A percentile compares a stretch with the other conserved stretches of the same genome.
These are phyloP conservation scores for Macaria notata DNA, from an alignment of 2,888 invertebrate species.

Conservation along the genomic window DNA sequence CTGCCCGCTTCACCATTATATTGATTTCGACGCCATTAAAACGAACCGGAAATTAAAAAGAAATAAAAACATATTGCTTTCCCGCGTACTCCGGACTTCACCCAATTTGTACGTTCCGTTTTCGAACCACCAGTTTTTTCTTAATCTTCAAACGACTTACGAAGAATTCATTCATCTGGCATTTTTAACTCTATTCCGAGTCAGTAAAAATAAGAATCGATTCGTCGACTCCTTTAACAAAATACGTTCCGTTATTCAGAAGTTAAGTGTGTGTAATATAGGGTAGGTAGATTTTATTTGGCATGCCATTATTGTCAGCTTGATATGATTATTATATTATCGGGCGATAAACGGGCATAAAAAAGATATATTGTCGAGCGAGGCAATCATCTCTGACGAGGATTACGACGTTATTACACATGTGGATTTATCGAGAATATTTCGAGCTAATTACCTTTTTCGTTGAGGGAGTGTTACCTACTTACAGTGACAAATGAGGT, in stretches of 20 bases:
- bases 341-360: constrained; percentile 78
- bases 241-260: constrained; percentile 45
- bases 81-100: constrained; percentile 76
- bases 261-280: constrained; percentile 55
- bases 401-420: constrained; percentile 72
- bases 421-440: constrained; percentile 72
- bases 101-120: constrained; percentile 78
- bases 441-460: constrained; percentile 46
- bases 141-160: constrained; percentile 43
- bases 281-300: constrained; percentile 79
- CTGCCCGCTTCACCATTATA: constrained; percentile 74
- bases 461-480: constrained; percentile 38
- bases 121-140: constrained; percentile 62
- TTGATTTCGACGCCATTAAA: constrained; percentile 81
- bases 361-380: constrained; percentile 71
- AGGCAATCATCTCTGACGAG: constrained; percentile 70
- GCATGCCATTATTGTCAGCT: constrained; percentile 78
- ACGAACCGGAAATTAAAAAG: constrained; percentile 81
- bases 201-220: constrained; percentile 20
- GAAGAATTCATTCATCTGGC: constrained; percentile 13
- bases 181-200: constrained; percentile 37
- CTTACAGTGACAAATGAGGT: constrained; percentile 35
- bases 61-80: constrained; percentile 81
- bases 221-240: constrained; percentile 18
- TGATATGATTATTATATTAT: constrained; percentile 81